Conservation (phyloP, 2,888 invertebrate genomes). For the Liposcelis brunnea region DNA sequence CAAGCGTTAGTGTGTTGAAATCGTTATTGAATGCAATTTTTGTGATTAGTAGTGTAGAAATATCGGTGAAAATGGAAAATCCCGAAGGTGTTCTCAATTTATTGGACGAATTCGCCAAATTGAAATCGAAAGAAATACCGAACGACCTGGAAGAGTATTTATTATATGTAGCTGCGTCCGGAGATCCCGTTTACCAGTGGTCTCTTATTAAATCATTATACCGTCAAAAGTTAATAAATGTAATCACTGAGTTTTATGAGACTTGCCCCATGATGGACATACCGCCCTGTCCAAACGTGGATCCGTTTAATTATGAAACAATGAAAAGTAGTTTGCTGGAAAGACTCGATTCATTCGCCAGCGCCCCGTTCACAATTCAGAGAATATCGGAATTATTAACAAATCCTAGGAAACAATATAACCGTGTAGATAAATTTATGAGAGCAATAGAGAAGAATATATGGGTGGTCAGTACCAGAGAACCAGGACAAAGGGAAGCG, state of each 20-base stretch:
- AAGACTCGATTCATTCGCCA: slow-evolving; percentile 62
- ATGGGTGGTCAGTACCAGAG: slow-evolving; percentile 51
- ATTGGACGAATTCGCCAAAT: slow-evolving; percentile 66
- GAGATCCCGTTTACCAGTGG: slow-evolving; percentile 90
- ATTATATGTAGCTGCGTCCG: slow-evolving; percentile 78
- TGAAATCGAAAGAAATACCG: slow-evolving; percentile 64
- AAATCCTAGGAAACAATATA: slow-evolving; percentile 83
- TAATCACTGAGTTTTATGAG: slow-evolving; percentile 77
- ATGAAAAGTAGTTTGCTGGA: slow-evolving; percentile 72
- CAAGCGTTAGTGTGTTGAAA: background rate
- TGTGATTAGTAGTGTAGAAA: background rate
- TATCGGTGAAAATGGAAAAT: slow-evolving; percentile 47
- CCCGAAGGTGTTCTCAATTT: slow-evolving; percentile 70
- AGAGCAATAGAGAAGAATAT: slow-evolving; percentile 92
- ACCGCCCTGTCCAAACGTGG: slow-evolving; percentile 77
- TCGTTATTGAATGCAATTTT: background rate
- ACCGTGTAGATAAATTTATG: slow-evolving; percentile 91
- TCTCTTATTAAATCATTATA: slow-evolving; percentile 70
- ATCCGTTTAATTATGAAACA: slow-evolving; percentile 74
- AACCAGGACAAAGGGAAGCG: slow-evolving; percentile 25
- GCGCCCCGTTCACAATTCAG: slow-evolving; percentile 92
- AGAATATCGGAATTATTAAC: slow-evolving; percentile 86
- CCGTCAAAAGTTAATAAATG: slow-evolving; percentile 67
- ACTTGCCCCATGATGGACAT: slow-evolving; percentile 57
- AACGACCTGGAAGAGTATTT: slow-evolving; percentile 79